phyloP scores from a whole-genome alignment of 2,113 vertebrate genomes.

The Cromileptes altivelis region DNA sequence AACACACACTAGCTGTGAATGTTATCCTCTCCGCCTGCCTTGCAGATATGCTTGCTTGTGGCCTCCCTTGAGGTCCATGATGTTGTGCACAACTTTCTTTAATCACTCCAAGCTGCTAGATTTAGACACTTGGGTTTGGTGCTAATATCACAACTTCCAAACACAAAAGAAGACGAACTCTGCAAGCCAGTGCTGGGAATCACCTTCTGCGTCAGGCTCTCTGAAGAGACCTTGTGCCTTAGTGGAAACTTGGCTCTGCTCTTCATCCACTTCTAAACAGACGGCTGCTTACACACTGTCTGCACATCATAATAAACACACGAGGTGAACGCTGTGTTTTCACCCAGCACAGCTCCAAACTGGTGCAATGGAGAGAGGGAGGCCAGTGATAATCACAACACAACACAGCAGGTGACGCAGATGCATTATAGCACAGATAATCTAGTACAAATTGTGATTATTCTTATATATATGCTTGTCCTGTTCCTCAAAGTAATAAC shows the following conservation, averaged over 20 bases:
- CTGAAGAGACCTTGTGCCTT: slow-evolving; percentile 38
- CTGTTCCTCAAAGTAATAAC: not conserved
- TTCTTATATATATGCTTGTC: slow-evolving; percentile 3
- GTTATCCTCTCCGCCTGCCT: not conserved
- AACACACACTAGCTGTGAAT: not conserved
- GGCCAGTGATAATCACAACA: slow-evolving; percentile 34
- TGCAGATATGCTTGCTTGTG: not conserved
- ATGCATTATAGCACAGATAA: not conserved
- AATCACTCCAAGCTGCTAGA: not conserved
- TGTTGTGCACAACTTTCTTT: not conserved
- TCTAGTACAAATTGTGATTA: slow-evolving; percentile 39
- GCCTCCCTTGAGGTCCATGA: not conserved
- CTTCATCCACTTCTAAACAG: slow-evolving; percentile 69
- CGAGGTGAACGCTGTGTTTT: slow-evolving; percentile 55
- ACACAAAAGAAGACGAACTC: slow-evolving; percentile 46
- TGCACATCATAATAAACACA: slow-evolving; percentile 81
- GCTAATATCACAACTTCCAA: not conserved
- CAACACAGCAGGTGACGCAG: slow-evolving; percentile 60
- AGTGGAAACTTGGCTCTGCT: slow-evolving; percentile 82
- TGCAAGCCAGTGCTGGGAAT: slow-evolving; percentile 74
- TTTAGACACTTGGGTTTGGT: not conserved
- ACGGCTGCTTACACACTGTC: slow-evolving; percentile 75
- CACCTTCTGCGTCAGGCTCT: slow-evolving; percentile 58
- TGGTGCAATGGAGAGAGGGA: slow-evolving; percentile 13
- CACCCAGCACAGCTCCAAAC: slow-evolving; percentile 26